These are phyloP conservation scores for Pteria penguin DNA, from an alignment of 2,888 invertebrate genomes.

Conservation along the genomic window DNA sequence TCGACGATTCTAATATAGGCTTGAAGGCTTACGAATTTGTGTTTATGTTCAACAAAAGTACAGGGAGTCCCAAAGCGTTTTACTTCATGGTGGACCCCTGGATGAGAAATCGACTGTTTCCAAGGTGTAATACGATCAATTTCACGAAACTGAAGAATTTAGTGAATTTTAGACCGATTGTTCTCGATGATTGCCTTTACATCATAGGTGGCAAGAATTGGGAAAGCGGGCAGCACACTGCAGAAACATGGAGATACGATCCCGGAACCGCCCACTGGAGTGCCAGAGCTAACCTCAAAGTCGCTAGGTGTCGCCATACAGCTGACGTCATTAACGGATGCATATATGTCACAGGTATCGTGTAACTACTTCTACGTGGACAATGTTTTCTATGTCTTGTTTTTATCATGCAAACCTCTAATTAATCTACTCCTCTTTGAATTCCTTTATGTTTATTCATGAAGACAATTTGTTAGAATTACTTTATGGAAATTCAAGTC, in stretches of 20 bases:
- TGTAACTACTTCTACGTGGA: not conserved
- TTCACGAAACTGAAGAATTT: conserved; percentile 64
- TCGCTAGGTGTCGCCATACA: conserved; percentile 66
- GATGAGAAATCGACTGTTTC: conserved; percentile 57
- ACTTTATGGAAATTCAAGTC: no score
- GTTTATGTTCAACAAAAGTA: conserved; percentile 68
- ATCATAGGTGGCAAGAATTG: conserved; percentile 70
- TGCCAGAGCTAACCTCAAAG: conserved; percentile 49
- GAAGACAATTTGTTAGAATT: no score
- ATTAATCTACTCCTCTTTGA: no score
- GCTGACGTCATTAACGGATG: conserved; percentile 67
- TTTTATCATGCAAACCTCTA: not conserved
- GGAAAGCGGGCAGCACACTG: conserved; percentile 58
- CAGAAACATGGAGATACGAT: conserved; percentile 64
- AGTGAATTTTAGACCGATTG: conserved; percentile 65
- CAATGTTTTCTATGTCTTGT: not conserved
- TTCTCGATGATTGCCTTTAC: conserved; percentile 64
- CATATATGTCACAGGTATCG: conserved; percentile 69
- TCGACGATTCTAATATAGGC: conserved; percentile 31
- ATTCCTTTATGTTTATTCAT: no score
- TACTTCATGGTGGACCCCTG: conserved; percentile 73
- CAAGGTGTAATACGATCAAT: conserved; percentile 63
- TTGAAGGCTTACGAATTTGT: conserved; percentile 61
- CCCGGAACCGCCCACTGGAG: conserved; percentile 66
- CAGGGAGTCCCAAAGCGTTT: conserved; percentile 65